Evolutionary conservation across 2,888 invertebrate species (phyloP).

Genomic region (Hipparchia sbordonii): DNA sequence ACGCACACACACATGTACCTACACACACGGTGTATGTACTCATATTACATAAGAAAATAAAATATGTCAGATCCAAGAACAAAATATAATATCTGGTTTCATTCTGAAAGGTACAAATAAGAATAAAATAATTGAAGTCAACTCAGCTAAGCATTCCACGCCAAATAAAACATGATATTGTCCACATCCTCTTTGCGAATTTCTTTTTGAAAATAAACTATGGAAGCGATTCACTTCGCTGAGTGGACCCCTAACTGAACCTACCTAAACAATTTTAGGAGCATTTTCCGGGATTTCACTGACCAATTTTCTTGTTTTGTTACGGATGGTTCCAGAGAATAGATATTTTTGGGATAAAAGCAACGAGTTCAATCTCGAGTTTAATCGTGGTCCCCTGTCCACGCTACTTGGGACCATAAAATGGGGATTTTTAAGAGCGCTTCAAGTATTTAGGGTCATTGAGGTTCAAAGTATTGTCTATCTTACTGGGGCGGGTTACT

Average conservation of each 20-base stretch:
- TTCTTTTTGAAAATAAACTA: conserved; percentile 1
- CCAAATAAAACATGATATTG: conserved; percentile 1
- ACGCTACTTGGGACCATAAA: too few relatives aligned
- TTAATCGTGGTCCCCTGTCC: background rate
- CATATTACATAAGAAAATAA: conserved; percentile 7
- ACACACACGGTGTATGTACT: background rate
- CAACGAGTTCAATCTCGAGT: background rate
- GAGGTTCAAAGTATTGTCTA: too few relatives aligned
- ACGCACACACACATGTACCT: too few relatives aligned
- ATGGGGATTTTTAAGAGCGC: too few relatives aligned
- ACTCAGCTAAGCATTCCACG: conserved; percentile 1
- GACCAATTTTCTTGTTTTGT: conserved; percentile 2
- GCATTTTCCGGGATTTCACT: background rate
- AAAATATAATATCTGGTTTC: conserved; percentile 21
- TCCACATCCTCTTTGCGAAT: conserved; percentile 8
- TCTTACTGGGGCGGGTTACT: too few relatives aligned
- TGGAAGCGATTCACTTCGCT: conserved; percentile 6
- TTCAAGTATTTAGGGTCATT: too few relatives aligned
- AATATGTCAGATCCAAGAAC: conserved; percentile 2
- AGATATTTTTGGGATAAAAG: conserved; percentile 9
- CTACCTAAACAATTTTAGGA: conserved; percentile 10
- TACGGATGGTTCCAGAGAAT: background rate
- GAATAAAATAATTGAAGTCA: conserved; percentile 6
- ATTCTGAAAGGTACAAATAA: background rate
- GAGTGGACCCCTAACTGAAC: background rate